Percentiles rank a stretch among this genome's conserved stretches.
phyloP scores from a whole-genome alignment of 2,888 invertebrate species.

The Phengaris arion region DNA sequence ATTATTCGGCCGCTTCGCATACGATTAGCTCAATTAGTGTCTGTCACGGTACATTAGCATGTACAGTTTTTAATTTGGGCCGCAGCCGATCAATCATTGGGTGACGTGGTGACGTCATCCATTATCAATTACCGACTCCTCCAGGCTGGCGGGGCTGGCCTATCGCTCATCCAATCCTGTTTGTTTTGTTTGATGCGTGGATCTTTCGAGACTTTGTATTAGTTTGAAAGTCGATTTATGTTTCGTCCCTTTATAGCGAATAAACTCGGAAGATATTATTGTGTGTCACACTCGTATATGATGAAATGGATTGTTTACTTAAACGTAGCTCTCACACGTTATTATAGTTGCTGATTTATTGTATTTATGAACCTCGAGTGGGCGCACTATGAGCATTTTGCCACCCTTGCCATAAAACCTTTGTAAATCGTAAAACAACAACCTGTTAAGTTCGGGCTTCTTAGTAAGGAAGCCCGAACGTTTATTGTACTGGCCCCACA shows the following conservation, averaged over 20 bases:
- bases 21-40: conserved; percentile 14
- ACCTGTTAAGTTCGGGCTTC: no score
- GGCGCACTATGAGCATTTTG: no score
- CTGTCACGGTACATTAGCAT: conserved; percentile 24
- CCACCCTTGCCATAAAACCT: no score
- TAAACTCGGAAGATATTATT: conserved; percentile 14
- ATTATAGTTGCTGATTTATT: conserved; percentile 12
- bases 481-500: no score
- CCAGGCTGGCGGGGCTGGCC: conserved; percentile 51
- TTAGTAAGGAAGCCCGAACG: no score
- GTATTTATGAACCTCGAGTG: neutral
- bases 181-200: conserved; percentile 30
- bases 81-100: conserved; percentile 69
- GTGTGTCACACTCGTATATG: neutral
- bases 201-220: conserved; percentile 28
- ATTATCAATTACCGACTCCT: conserved; percentile 78
- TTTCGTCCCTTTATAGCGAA: conserved; percentile 13
- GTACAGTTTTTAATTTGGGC: conserved; percentile 40
- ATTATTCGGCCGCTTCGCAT: neutral
- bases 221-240: conserved; percentile 29
- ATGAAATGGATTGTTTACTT: neutral
- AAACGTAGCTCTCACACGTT: neutral
- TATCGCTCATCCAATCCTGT: conserved; percentile 25
- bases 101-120: conserved; percentile 75
- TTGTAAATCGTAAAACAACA: no score